phyloP scores from a whole-genome alignment of 2,888 invertebrate species.

The Caenorhabditis imperialis region DNA sequence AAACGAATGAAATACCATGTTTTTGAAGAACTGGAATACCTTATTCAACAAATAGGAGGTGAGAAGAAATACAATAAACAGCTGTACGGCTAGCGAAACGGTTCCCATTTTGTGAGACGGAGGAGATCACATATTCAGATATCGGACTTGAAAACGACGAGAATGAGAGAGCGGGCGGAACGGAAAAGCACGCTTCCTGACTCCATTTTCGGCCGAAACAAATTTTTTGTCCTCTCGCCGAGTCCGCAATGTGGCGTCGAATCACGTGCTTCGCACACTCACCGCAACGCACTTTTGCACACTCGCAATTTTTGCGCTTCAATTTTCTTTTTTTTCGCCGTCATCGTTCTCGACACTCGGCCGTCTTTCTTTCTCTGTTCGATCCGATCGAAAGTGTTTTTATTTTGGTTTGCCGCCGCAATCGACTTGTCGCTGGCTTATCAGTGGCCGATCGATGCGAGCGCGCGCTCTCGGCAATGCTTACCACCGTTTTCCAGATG shows the following conservation, averaged over 20 bases:
- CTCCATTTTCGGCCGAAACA: conserved; percentile 14
- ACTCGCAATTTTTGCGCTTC: conserved; percentile 21
- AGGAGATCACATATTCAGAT: conserved; percentile 53
- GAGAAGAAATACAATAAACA: conserved; percentile 85
- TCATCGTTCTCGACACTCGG: conserved; percentile 10
- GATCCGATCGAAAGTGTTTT: conserved; percentile 15
- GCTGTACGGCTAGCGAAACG: conserved; percentile 86
- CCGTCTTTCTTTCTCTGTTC: conserved; percentile 23
- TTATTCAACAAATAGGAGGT: conserved; percentile 87
- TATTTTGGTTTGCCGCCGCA: conserved; percentile 19
- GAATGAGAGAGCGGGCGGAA: conserved; percentile 14
- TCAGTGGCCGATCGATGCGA: conserved; percentile 36
- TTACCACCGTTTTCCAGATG: conserved; percentile 51
- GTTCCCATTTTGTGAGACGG: conserved; percentile 82
- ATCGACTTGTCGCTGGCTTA: conserved; percentile 5
- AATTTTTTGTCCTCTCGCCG: conserved; percentile 3
- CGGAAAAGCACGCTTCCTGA: conserved; percentile 37
- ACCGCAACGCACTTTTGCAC: conserved; percentile 36
- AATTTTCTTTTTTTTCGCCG: conserved; percentile 28
- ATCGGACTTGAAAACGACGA: conserved; percentile 19
- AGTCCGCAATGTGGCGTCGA: conserved; percentile 41
- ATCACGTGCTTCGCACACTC: conserved; percentile 25
- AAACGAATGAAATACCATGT: background rate
- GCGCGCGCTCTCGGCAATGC: conserved; percentile 24
- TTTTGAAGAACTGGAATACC: too few species aligned